Evolutionary conservation across 2,113 vertebrate genomes (phyloP), one percentile per base, ranked within the genome.

Genomic region (Tetraodon nigroviridis): DNA sequence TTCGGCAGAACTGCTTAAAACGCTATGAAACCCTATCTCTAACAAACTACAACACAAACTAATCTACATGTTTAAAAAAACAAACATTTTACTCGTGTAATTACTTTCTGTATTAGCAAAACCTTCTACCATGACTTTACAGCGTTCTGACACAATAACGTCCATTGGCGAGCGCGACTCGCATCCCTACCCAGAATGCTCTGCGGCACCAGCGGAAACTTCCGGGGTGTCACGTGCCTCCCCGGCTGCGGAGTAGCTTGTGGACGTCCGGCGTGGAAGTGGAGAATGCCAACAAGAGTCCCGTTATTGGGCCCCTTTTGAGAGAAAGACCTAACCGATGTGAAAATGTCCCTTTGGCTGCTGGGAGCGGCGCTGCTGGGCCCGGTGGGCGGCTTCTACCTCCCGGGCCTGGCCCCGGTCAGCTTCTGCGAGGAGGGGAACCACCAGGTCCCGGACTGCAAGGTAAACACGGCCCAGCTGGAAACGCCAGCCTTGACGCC

Each of bases 351-450:
- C 45, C 24, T 60, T 50, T 73, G 56, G 55, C 73, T 81, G 56
- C 76, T 67, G 4, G 70, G 42, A 58, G 59, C 73, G 1, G 66
- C 64, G 32, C 40, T 84, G 47, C 20, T 82, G 45, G 61, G 51
- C 17, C 57, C 22, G 12, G 81, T 79, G 19, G 52, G 51, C 57
- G 78, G 69, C 61, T 96, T 96, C 84, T 96, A 95, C 84, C 88
- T 96, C 55, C 94, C 94, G 5, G 94, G 94, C 70, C 87, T 97
- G 74, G 94, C 93, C 1, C 94, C 94, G 3, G 94, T 95, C 76
- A 96, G 90, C 86, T 96, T 97, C 73, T 97, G 94, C 51, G 91
- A 92, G 27, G 63, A 80, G 0, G 87, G 60, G 1, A 50, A 79
- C 7, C 42, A 74, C 11, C 41, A 69, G 18, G 71, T 81, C 3